These are phyloP conservation scores for Gasterosteus nipponicus DNA, from an alignment of 2,113 vertebrate species.

Conservation along the genomic window DNA sequence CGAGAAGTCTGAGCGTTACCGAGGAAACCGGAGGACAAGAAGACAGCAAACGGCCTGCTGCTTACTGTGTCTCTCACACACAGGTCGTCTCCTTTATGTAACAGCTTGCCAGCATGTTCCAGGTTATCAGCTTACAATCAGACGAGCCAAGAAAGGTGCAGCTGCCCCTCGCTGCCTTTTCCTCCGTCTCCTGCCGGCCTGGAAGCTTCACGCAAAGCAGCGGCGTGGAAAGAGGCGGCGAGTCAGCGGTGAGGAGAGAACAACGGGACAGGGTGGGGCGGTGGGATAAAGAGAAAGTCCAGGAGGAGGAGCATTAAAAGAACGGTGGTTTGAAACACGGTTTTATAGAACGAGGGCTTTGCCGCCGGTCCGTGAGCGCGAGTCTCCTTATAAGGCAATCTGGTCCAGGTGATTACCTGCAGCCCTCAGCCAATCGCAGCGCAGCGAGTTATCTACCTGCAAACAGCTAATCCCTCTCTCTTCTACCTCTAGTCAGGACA, in stretches of 20 bases:
- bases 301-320: background rate
- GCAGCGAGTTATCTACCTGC: slow-evolving; percentile 32
- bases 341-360: slow-evolving; percentile 12
- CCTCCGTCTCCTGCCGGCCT: slow-evolving; percentile 4
- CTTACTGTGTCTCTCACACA: slow-evolving; percentile 26
- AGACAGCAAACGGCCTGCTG: slow-evolving; percentile 17
- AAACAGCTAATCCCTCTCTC: background rate
- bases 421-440: slow-evolving; percentile 46
- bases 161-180: background rate
- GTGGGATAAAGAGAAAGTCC: background rate
- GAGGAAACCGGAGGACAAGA: slow-evolving; percentile 51
- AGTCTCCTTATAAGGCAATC: slow-evolving; percentile 60
- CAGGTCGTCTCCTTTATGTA: slow-evolving; percentile 64
- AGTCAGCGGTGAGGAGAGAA: background rate
- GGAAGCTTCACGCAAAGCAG: background rate
- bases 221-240: background rate
- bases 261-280: background rate
- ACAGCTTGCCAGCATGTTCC: slow-evolving; percentile 56
- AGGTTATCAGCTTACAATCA: slow-evolving; percentile 68
- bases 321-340: background rate
- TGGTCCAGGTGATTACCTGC: slow-evolving; percentile 55
- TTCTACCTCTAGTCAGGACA: slow-evolving; percentile 8
- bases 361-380: slow-evolving; percentile 3
- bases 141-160: slow-evolving; percentile 60
- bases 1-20: slow-evolving; percentile 46